A percentile compares a stretch with the other conserved stretches of the same genome.
Evolutionary conservation across 2,888 invertebrate genomes (phyloP).

Genomic region (Aproaerema taeniolella): DNA sequence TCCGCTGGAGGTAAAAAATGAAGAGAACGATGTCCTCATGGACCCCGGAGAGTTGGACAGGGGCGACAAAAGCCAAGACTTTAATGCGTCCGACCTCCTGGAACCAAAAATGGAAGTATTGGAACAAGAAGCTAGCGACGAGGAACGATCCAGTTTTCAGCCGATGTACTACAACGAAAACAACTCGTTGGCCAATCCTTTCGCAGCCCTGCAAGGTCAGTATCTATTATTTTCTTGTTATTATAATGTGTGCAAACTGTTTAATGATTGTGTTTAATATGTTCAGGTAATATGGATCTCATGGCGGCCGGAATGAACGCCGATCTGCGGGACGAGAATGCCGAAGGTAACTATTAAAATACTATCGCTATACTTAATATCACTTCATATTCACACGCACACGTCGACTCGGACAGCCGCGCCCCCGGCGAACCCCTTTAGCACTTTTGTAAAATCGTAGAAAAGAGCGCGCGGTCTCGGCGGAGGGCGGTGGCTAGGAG

Average conservation of each 20-base stretch:
- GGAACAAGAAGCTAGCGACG: conserved; percentile 83
- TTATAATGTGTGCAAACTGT: background rate
- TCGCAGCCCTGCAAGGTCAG: conserved; percentile 61
- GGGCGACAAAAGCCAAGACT: conserved; percentile 61
- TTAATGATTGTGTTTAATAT: conserved; percentile 13
- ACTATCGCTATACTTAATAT: conserved; percentile 25
- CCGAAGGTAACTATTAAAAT: conserved; percentile 59
- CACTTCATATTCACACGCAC: conserved; percentile 70
- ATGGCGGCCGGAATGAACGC: conserved; percentile 61
- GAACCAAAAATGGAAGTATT: conserved; percentile 85
- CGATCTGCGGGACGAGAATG: conserved; percentile 64
- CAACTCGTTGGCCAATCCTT: conserved; percentile 67
- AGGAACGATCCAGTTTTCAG: conserved; percentile 73
- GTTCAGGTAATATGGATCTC: conserved; percentile 67
- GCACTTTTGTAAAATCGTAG: conserved; percentile 31
- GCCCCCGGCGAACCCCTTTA: conserved; percentile 72
- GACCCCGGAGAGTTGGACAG: conserved; percentile 64
- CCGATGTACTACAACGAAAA: conserved; percentile 64
- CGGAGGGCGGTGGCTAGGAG: conserved; percentile 59
- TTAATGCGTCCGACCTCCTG: conserved; percentile 65
- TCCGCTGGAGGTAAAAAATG: conserved; percentile 67
- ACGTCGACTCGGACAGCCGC: conserved; percentile 75
- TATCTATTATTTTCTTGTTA: background rate
- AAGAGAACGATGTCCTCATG: conserved; percentile 66
- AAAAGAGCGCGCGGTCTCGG: conserved; percentile 50